Percentiles rank a stretch among this genome's conserved stretches.
Evolutionary conservation across 2,113 vertebrate genomes (phyloP).

Genomic region (Mirounga angustirostris): DNA sequence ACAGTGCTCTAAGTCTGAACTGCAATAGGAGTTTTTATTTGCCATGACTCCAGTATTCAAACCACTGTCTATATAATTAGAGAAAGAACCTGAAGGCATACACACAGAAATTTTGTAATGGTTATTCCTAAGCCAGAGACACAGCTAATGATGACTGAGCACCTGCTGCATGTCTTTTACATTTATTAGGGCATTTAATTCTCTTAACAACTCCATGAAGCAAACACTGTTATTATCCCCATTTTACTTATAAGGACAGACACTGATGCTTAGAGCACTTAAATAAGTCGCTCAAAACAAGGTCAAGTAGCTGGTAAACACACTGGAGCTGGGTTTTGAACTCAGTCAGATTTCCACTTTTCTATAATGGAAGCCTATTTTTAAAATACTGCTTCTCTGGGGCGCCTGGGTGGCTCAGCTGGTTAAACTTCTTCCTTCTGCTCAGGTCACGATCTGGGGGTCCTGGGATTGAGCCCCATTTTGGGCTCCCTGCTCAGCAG

Average conservation of each 20-base stretch:
- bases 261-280: not conserved
- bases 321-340: not conserved
- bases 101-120: not conserved
- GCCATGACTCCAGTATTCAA: not conserved
- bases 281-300: not conserved
- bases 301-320: not conserved
- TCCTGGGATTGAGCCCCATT: not conserved
- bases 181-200: not conserved
- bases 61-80: not conserved
- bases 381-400: not conserved
- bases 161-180: not conserved
- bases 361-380: not conserved
- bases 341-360: not conserved
- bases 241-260: not conserved
- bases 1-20: not conserved
- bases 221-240: not conserved
- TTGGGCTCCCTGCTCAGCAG: not conserved
- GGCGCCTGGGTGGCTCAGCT: not conserved
- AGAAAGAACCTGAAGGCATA: not conserved
- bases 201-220: not conserved
- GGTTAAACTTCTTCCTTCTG: not conserved
- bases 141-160: not conserved
- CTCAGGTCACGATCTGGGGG: not conserved
- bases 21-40: not conserved
- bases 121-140: not conserved